Percentiles rank a stretch among this genome's conserved stretches.
Conservation (phyloP, 2,888 invertebrate species). For the Agrochola macilenta region DNA sequence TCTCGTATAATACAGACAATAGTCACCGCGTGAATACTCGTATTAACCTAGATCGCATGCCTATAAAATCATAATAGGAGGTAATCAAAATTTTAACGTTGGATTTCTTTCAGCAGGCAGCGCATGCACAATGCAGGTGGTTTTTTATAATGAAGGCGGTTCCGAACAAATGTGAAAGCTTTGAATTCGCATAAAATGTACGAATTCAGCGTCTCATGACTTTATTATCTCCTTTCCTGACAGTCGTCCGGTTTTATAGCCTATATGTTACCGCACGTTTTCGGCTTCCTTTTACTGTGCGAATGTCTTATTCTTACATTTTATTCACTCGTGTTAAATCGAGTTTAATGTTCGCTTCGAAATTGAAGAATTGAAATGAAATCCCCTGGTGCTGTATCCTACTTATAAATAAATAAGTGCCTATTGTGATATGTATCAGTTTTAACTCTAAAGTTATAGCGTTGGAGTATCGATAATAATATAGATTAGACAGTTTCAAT, state of each 20-base stretch:
- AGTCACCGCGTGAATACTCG: slow-evolving; percentile 18
- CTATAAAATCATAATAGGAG: slow-evolving; percentile 5
- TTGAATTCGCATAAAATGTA: slow-evolving; percentile 55
- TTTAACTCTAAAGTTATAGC: slow-evolving; percentile 14
- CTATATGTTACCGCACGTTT: slow-evolving; percentile 54
- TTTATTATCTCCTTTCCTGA: slow-evolving; percentile 62
- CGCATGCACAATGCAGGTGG: slow-evolving; percentile 25
- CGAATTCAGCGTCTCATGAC: slow-evolving; percentile 52
- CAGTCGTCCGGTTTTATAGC: slow-evolving; percentile 60
- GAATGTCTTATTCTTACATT: slow-evolving; percentile 54
- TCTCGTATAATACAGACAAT: slow-evolving; percentile 40
- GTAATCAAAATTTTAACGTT: slow-evolving; percentile 19
- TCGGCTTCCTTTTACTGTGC: slow-evolving; percentile 53
- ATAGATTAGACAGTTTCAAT: slow-evolving; percentile 34
- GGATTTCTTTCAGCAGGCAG: neutral
- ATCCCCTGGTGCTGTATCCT: neutral
- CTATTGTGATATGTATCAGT: slow-evolving; percentile 17
- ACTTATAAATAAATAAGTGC: slow-evolving; percentile 11
- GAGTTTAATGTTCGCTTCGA: slow-evolving; percentile 32
- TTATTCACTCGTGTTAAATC: slow-evolving; percentile 48
- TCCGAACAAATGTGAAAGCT: slow-evolving; percentile 55
- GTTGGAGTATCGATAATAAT: slow-evolving; percentile 12
- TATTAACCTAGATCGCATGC: slow-evolving; percentile 40
- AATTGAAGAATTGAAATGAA: slow-evolving; percentile 43
- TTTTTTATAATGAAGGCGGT: slow-evolving; percentile 45